phyloP scores from a whole-genome alignment of 2,888 invertebrate species.

The Tetramorium bicarinatum region DNA sequence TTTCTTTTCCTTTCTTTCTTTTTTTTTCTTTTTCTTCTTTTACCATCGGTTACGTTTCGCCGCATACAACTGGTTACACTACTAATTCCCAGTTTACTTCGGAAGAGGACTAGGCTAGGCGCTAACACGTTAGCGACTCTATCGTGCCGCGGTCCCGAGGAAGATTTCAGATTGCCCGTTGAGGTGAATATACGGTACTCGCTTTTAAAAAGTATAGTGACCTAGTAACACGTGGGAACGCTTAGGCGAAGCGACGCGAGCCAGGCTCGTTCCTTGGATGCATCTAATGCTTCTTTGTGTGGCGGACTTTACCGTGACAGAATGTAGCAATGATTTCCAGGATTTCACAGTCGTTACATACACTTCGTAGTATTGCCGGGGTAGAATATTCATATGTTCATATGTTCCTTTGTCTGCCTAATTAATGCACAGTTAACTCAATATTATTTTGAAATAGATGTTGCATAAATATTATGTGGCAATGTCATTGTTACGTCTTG shows the following conservation, averaged over 20 bases:
- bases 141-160: constrained; percentile 58
- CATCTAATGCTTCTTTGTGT: constrained; percentile 73
- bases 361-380: constrained; percentile 38
- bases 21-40: neutral
- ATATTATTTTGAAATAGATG: constrained; percentile 57
- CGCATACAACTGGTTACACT: constrained; percentile 40
- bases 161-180: constrained; percentile 69
- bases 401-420: constrained; percentile 60
- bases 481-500: constrained; percentile 13
- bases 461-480: constrained; percentile 38
- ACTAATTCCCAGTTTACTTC: constrained; percentile 37
- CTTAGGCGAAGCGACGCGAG: constrained; percentile 67
- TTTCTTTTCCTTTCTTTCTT: neutral
- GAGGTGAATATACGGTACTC: constrained; percentile 77
- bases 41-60: constrained; percentile 20
- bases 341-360: constrained; percentile 67
- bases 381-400: constrained; percentile 55
- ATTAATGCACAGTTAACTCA: constrained; percentile 60
- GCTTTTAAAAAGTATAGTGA: constrained; percentile 78
- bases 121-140: constrained; percentile 50
- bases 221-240: constrained; percentile 78
- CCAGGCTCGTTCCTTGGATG: constrained; percentile 72
- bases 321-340: constrained; percentile 71
- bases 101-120: constrained; percentile 34
- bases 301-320: constrained; percentile 58